phyloP scores from a whole-genome alignment of 1,140 invertebrate species.

The Diabrotica undecimpunctata region DNA sequence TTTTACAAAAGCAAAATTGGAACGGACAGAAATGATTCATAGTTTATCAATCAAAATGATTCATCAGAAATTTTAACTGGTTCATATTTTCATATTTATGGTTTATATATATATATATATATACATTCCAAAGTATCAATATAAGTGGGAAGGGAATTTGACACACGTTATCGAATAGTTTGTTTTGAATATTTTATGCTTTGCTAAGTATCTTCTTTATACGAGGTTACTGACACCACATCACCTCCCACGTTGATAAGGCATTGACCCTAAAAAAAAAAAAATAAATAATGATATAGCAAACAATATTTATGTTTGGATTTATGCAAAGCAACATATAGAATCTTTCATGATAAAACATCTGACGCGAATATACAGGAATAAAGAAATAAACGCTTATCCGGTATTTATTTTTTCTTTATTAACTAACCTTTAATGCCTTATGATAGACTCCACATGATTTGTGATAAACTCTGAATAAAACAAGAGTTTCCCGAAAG shows the following conservation, averaged over 20 bases:
- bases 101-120: no score
- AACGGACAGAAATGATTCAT: no score
- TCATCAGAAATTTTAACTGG: no score
- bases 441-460: not conserved
- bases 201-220: conserved; percentile 31
- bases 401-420: not conserved
- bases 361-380: not conserved
- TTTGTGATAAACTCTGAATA: no score
- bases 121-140: no score
- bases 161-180: no score
- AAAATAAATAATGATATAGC: conserved; percentile 31
- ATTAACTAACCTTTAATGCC: not conserved
- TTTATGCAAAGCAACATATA: not conserved
- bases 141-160: no score
- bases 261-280: conserved; percentile 80
- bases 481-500: no score
- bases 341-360: not conserved
- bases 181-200: not conserved
- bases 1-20: no score
- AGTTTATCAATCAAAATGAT: no score
- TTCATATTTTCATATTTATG: no score
- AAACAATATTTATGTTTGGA: not conserved
- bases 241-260: conserved; percentile 93
- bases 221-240: conserved; percentile 69
- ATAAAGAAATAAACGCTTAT: not conserved